These are phyloP conservation scores for Lepidocyrtoides sp. DNA, from an alignment of 2,888 invertebrate genomes.

Conservation along the genomic window DNA sequence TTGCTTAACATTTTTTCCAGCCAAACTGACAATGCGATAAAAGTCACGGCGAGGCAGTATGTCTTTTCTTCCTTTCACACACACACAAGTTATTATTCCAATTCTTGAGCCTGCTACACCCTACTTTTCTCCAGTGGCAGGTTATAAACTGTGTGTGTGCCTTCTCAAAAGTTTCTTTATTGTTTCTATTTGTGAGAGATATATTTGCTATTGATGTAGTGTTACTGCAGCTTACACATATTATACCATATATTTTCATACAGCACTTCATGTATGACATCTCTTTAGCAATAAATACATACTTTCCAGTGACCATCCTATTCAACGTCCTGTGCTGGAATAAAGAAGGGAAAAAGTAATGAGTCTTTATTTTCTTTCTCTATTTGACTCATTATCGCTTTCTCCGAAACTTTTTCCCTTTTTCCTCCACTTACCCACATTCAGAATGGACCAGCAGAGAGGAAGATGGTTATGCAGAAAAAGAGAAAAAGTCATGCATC, in stretches of 20 bases:
- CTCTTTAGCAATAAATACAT: not conserved
- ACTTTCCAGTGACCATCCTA: not conserved
- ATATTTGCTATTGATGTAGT: constrained; percentile 39
- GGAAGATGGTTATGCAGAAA: not conserved
- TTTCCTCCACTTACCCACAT: constrained; percentile 48
- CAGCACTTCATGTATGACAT: constrained; percentile 5
- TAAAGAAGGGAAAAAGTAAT: constrained; percentile 21
- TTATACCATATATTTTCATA: not conserved
- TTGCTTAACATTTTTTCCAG: constrained; percentile 54
- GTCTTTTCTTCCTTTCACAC: constrained; percentile 48
- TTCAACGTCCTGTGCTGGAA: not conserved
- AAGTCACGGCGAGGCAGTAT: constrained; percentile 29
- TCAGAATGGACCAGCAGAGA: not conserved
- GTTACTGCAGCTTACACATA: too few relatives aligned
- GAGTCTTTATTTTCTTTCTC: constrained; percentile 33
- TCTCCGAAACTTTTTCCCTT: constrained; percentile 30
- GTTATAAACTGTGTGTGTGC: constrained; percentile 1
- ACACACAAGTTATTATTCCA: constrained; percentile 45
- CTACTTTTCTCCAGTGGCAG: constrained; percentile 24
- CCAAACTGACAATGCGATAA: constrained; percentile 37
- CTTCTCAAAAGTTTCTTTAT: constrained; percentile 6
- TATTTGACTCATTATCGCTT: constrained; percentile 60
- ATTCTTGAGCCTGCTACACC: not conserved
- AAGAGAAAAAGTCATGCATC: not conserved
- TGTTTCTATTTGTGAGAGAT: constrained; percentile 1